These are phyloP conservation scores for Tetragonisca angustula DNA, from an alignment of 2,888 invertebrate species.

Conservation along the genomic window DNA sequence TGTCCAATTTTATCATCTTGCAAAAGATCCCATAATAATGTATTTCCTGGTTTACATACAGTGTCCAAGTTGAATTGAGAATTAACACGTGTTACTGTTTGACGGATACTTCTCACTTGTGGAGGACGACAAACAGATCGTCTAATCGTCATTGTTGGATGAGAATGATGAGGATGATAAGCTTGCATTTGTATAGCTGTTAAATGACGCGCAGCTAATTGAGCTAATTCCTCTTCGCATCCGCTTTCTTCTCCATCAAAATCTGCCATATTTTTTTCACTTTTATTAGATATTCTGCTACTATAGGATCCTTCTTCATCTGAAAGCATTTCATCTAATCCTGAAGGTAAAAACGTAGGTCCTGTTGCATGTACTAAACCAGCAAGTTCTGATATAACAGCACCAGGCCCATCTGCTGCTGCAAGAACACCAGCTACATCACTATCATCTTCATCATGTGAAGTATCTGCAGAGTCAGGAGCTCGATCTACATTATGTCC, in stretches of 20 bases:
- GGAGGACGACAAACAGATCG: conserved; percentile 78
- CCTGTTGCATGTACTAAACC: conserved; percentile 83
- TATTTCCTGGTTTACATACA: conserved; percentile 96
- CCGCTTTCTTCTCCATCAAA: conserved; percentile 96
- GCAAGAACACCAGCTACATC: conserved; percentile 79
- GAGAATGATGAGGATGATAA: conserved; percentile 81
- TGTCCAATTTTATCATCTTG: conserved; percentile 95
- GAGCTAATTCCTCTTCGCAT: conserved; percentile 93
- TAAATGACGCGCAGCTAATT: conserved; percentile 88
- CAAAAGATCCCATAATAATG: conserved; percentile 96
- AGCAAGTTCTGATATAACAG: conserved; percentile 84
- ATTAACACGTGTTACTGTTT: conserved; percentile 70
- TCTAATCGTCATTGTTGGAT: conserved; percentile 78
- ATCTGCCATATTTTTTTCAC: conserved; percentile 97
- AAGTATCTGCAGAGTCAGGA: conserved; percentile 80
- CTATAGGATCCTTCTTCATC: conserved; percentile 92
- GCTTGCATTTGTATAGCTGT: conserved; percentile 82
- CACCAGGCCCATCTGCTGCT: conserved; percentile 78
- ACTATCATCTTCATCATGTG: conserved; percentile 82
- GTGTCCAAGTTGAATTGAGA: conserved; percentile 87
- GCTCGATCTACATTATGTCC: conserved; percentile 72
- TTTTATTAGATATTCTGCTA: conserved; percentile 96
- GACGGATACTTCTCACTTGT: conserved; percentile 72
- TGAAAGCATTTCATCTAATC: conserved; percentile 81
- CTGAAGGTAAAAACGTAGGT: conserved; percentile 79